These are phyloP conservation scores for Galendromus occidentalis DNA, from an alignment of 1,140 invertebrate genomes.

Conservation along the genomic window DNA sequence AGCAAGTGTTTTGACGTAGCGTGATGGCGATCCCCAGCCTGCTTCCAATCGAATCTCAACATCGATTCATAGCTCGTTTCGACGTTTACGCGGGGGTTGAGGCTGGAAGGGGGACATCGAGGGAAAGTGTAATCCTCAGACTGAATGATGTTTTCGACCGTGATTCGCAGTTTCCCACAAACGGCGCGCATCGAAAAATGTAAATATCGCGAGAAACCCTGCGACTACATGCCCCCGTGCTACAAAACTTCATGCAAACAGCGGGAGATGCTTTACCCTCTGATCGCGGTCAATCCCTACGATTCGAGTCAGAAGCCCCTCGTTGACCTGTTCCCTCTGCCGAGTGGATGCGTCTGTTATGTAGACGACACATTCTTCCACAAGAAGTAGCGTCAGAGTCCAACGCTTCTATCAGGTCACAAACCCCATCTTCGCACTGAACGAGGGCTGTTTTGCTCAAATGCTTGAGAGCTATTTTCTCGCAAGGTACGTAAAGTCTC, in stretches of 20 bases:
- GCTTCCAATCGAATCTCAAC: too few species aligned
- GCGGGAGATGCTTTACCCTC: conserved; percentile 4
- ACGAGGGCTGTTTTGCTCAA: too few species aligned
- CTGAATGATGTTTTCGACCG: too few species aligned
- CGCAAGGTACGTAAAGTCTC: too few species aligned
- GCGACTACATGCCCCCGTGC: conserved; percentile 1
- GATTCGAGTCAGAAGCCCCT: background rate
- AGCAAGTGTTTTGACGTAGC: too few species aligned
- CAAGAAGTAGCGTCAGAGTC: background rate
- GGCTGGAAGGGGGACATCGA: too few species aligned
- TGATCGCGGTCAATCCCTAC: background rate
- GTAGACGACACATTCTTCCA: conserved; percentile 6
- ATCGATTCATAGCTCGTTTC: too few species aligned
- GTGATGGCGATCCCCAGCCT: too few species aligned
- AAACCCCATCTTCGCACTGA: background rate
- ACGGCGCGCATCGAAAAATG: conserved; percentile 6
- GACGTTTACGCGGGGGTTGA: too few species aligned
- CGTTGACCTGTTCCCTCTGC: background rate
- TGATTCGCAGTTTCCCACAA: background rate
- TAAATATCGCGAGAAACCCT: conserved; percentile 2
- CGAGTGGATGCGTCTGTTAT: background rate
- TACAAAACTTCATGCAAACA: conserved; percentile 7
- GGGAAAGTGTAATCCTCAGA: too few species aligned
- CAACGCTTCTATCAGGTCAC: background rate
- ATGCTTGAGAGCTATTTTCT: too few species aligned